Evolutionary conservation across 2,888 invertebrate genomes (phyloP).

Genomic region (Drosophila neonasuta): DNA sequence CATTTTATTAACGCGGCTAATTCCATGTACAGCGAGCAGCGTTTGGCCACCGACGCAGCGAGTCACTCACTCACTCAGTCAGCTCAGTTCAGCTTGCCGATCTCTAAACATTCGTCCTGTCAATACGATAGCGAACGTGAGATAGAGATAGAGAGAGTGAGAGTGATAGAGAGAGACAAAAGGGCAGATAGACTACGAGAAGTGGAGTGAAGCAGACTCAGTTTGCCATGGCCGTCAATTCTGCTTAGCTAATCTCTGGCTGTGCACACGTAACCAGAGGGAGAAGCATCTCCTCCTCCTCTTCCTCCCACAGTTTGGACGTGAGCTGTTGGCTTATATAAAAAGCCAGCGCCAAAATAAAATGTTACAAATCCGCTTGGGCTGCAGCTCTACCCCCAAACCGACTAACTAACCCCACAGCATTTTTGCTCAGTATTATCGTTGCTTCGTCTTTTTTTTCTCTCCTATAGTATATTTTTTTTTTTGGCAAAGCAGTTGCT

Average conservation of each 20-base stretch:
- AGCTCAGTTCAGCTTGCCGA: constrained; percentile 17
- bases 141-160: background rate
- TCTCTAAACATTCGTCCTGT: constrained; percentile 26
- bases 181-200: too few species aligned
- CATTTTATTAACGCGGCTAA: constrained; percentile 71
- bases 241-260: constrained; percentile 70
- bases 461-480: background rate
- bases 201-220: background rate
- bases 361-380: constrained; percentile 67
- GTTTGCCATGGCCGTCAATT: constrained; percentile 60
- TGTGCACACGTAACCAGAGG: constrained; percentile 61
- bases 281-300: background rate
- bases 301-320: background rate
- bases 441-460: background rate
- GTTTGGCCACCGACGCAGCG: constrained; percentile 3
- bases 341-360: constrained; percentile 48
- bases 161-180: background rate
- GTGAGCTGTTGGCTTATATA: constrained; percentile 50
- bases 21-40: constrained; percentile 45
- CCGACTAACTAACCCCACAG: constrained; percentile 2
- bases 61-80: background rate
- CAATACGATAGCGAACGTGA: constrained; percentile 18
- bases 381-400: constrained; percentile 10
- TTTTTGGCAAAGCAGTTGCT: constrained; percentile 3
- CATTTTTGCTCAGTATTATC: background rate